Evolutionary conservation across 2,888 invertebrate species (phyloP), one percentile per base, ranked within the genome.

Genomic region (Philereme transversata): DNA sequence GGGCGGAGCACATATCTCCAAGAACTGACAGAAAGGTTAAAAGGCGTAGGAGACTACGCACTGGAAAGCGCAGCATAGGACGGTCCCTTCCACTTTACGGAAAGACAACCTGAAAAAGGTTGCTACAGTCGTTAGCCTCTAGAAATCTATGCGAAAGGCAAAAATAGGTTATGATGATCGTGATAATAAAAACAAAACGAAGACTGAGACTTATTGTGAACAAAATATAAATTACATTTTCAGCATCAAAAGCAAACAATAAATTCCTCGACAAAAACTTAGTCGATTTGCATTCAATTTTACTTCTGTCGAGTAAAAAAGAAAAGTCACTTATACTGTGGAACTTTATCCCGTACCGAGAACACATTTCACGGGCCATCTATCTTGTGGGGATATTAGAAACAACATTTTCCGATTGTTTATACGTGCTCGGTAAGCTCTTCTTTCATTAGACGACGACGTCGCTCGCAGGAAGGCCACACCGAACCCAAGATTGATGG

Each of bases 401-500:
- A 88, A 86, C 85, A 88, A 87, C 85, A 84, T 87, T 88, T 84
- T 81, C 81, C 83, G 84, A 87, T 90, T 91, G 90, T 90, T 90
- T 91, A 89, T 90, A 85, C 83, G 86, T 86, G 84, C 84, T 86
- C 82, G 74, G 87, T 87, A 87, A 90, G 89, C 88, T 89, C 87
- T 88, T 88, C 88, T 91, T 91, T 92, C 91, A 91, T 90, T 90
- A 90, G 81, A 77, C 82, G 81, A 72, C 81, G 84, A 85, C 86
- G 87, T 86, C 87, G 85, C 84, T 78, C 76, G 84, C 87, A 87
- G 83, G 82, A 83, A 77, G 78, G 80, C 79, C 74, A 71, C 69
- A 70, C 74, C 77, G 72, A 69, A 69, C 73, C 81, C 81, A 90
- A 91, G 91, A 92, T 92, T 91, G 91, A 92, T 92, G 89, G 83